phyloP scores from a whole-genome alignment of 2,797 vertebrate species.

The Dallia pectoralis region DNA sequence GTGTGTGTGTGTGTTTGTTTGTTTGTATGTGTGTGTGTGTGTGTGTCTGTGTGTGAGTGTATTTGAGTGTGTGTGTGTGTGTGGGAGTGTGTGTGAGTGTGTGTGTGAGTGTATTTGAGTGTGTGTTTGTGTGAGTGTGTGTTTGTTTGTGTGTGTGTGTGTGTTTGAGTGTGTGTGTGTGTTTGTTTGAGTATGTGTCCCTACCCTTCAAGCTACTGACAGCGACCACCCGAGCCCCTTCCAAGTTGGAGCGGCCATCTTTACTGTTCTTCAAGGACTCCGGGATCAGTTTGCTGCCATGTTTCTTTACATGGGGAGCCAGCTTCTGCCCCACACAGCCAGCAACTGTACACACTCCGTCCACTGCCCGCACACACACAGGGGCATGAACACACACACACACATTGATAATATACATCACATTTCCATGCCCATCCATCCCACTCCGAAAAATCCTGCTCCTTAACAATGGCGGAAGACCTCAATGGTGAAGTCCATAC shows the following conservation, averaged over 20 bases:
- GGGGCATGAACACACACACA: neutral
- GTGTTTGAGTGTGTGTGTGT: too few species aligned
- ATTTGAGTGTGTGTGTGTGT: too few species aligned
- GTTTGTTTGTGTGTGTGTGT: too few species aligned
- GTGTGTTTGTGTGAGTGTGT: too few species aligned
- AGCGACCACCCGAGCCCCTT: conserved; percentile 88
- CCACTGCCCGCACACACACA: conserved; percentile 71
- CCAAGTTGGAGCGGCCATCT: conserved; percentile 82
- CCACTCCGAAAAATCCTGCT: too few species aligned
- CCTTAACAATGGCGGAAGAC: too few species aligned
- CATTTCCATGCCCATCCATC: neutral
- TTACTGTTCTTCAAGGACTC: conserved; percentile 87
- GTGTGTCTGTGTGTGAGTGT: too few species aligned
- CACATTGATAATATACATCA: neutral
- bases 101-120: too few species aligned
- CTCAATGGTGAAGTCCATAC: too few species aligned
- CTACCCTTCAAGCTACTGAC: conserved; percentile 87
- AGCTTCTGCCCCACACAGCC: conserved; percentile 86
- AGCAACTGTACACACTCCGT: conserved; percentile 86
- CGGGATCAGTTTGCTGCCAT: conserved; percentile 89
- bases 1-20: too few species aligned
- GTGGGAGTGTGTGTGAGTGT: too few species aligned
- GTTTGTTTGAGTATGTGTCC: neutral
- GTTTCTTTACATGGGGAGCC: conserved; percentile 91
- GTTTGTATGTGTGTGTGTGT: too few species aligned